Base-by-base conservation (phyloP, 2,888 invertebrate genomes). In the Chromoteleia sp. region DNA sequence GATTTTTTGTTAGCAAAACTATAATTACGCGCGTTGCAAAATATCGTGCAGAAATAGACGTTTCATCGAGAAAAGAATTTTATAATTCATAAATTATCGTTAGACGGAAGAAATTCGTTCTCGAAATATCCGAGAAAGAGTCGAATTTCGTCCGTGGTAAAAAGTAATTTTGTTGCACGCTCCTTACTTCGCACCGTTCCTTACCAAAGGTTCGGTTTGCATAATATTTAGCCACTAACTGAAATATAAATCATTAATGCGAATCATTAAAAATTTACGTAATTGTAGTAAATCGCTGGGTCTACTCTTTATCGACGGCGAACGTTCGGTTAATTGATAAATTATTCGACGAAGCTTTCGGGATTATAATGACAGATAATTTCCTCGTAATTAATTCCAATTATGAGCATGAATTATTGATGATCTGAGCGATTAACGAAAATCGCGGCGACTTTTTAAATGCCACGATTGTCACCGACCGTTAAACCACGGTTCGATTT, bases 391-490 rank as follows among this genome's bases (percentile, higher is more conserved):
- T 12, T 52, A 15, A 15, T 15, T 8, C 10, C 52, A 10, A 29
- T 52, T 30, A 52, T 52, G 30, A 29, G 8, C 5, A 29, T 43
- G 43, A 50, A 63, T 59, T 30, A 43, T 29, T 48, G 17, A 50
- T 50, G 14, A 21, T 50, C 6, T 5, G 29, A 50, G 0, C 12
- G 48, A 63, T 33, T 0, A 14, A 3, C 63, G 36, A 48, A 63
- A 45, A 8, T 10, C 50, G 25, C 7, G 5, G 25, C 15, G 1
- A 1, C 12, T 14, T 36, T 7, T 65, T 33, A 14, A 50, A 33
- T 29, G 17, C 10, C 33, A 36, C 15, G 39, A 45, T 33, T 45
- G 56, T 63, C 54, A 54, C 30, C 43, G 73, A 33, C 43, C 43
- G 29, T 29, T 54, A 39, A 59, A 41, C 10, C 6, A n/a, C 50